Conservation (phyloP, 2,113 vertebrate genomes). For the Numenius arquata region DNA sequence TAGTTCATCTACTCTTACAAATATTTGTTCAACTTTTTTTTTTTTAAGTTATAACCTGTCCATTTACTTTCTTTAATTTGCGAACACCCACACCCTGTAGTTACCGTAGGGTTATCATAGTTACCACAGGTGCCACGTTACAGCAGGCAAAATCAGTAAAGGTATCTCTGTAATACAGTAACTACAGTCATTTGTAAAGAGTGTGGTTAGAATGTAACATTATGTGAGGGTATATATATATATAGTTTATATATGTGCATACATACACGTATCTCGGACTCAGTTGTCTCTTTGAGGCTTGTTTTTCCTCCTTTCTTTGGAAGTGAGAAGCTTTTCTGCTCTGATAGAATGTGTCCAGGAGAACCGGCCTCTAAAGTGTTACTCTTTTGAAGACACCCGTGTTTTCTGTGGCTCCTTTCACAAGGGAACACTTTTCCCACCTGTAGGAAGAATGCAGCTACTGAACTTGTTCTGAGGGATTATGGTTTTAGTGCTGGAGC, state of each 20-base stretch:
- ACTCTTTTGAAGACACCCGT: fast-evolving
- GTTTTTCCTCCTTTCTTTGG: background rate
- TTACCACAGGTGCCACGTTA: background rate
- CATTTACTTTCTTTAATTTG: background rate
- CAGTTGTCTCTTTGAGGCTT: fast-evolving
- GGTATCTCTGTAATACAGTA: background rate
- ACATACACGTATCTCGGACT: fast-evolving
- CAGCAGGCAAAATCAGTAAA: background rate
- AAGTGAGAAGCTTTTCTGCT: background rate
- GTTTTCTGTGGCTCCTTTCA: background rate
- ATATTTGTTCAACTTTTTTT: background rate
- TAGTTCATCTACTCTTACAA: background rate
- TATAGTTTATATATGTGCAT: fast-evolving
- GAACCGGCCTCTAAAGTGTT: fast-evolving
- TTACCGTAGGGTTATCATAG: background rate
- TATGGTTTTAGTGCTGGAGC: background rate
- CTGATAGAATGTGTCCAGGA: fast-evolving
- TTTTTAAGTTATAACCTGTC: background rate
- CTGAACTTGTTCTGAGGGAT: background rate
- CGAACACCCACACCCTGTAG: background rate
- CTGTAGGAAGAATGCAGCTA: fast-evolving
- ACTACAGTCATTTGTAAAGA: background rate
- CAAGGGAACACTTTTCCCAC: background rate
- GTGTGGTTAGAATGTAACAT: background rate
- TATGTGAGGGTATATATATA: fast-evolving